Evolutionary conservation across 1,140 invertebrate genomes (phyloP), one percentile per base, ranked within the genome.

Genomic region (Penaeus japonicus): DNA sequence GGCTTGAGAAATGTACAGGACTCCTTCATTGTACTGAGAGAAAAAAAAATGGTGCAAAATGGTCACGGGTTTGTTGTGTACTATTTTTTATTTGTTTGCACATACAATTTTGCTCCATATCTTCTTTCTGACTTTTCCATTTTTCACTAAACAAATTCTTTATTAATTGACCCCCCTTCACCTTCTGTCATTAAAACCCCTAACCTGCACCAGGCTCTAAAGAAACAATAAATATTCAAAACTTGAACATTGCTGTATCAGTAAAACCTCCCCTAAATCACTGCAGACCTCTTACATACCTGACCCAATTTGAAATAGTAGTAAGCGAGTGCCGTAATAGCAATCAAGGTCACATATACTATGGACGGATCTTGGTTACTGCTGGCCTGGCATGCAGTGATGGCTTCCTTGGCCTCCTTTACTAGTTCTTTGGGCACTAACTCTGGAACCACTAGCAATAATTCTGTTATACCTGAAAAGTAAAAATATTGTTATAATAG

Each of bases 381-480:
- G 70, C 57, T 79, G 27, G 32, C 78, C 35, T 75, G 39, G n/a
- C 70, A 78, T 15, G 47, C 39, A 18, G n/a, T 30, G 20, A 78
- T 27, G 17, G 32, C 53, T 55, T 35, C 15, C 70, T 77, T 70
- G 30, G 57, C 80, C 35, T 88, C 80, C 22, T 55, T 57, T 32
- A 88, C 80, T 5, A 88, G 53, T 24, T 59, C 65, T 24, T 30
- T 24, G 5, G 80, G 55, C 35, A 88, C 80, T 18, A 88, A 53
- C 22, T 88, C 87, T 30, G 87, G 87, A n/a, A 77, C 70, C 47
- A 83, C 57, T 22, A 88, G 54, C n/a, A 88, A 32, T 20, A 88
- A 73, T 39, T 88, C 87, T 53, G 54, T 83, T 59, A 88, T 62
- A 81, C 87, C 87, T 88, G 54, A 0, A 30, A 39, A 32, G 27